Conservation (phyloP, 2,113 vertebrate genomes). For the Elephas maximus region DNA sequence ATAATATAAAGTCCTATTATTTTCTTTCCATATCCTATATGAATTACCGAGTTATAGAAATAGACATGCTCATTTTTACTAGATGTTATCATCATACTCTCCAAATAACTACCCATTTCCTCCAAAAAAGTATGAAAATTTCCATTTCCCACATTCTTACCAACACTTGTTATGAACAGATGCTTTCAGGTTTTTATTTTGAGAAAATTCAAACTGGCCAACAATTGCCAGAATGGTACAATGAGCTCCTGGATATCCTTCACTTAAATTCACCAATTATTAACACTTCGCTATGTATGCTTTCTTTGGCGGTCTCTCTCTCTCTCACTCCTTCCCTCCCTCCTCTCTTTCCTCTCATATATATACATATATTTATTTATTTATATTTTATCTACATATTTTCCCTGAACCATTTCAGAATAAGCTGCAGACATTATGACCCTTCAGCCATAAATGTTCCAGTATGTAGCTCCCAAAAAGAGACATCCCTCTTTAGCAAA, state of each 20-base stretch:
- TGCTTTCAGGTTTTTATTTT: slow-evolving; percentile 1
- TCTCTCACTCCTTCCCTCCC: not conserved
- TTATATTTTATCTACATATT: not conserved
- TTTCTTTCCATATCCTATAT: not conserved
- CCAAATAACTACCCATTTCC: not conserved
- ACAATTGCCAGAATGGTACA: not conserved
- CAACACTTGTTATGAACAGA: not conserved
- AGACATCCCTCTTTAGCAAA: no score
- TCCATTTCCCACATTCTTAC: not conserved
- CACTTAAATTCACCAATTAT: no score
- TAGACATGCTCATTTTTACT: not conserved
- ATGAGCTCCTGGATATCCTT: not conserved
- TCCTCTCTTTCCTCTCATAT: not conserved
- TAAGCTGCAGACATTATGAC: not conserved
- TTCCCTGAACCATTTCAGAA: slow-evolving; percentile 9
- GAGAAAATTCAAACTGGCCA: not conserved
- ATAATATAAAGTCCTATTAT: not conserved
- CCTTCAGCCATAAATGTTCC: not conserved
- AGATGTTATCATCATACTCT: not conserved
- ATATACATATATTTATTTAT: not conserved
- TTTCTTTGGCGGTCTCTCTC: not conserved
- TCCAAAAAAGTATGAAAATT: not conserved
- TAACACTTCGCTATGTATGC: not conserved
- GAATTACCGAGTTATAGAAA: not conserved
- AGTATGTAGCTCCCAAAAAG: not conserved